Percentiles rank a stretch among this genome's conserved stretches.
These are phyloP conservation scores for Scaptomyza pallida DNA, from an alignment of 1,140 invertebrate genomes.

Conservation along the genomic window DNA sequence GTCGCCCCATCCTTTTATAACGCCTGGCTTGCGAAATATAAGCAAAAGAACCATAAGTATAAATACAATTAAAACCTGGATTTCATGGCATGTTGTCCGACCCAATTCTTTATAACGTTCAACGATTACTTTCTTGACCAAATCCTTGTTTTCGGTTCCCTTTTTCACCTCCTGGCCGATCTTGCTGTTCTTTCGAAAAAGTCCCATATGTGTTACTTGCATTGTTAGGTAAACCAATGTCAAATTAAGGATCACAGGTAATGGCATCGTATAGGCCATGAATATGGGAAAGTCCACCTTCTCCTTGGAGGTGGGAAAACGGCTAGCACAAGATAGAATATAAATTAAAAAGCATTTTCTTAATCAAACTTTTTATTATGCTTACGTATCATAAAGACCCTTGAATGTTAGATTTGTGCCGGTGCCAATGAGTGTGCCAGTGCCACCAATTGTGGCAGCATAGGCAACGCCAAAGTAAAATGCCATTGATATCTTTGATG, in stretches of 20 bases:
- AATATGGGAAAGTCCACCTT: conserved; percentile 90
- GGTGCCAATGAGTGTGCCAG: conserved; percentile 93
- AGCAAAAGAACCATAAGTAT: conserved; percentile 91
- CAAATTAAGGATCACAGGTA: conserved; percentile 89
- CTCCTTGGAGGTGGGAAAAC: conserved; percentile 86
- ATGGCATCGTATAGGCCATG: conserved; percentile 86
- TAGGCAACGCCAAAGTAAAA: conserved; percentile 92
- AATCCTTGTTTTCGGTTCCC: conserved; percentile 85
- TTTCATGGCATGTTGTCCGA: conserved; percentile 92
- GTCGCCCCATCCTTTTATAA: conserved; percentile 63
- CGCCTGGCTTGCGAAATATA: conserved; percentile 92
- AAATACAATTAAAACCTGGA: conserved; percentile 89
- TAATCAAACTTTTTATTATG: background rate
- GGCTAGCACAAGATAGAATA: conserved; percentile 46
- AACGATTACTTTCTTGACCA: conserved; percentile 86
- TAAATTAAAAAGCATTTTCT: background rate
- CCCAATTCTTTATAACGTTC: conserved; percentile 90
- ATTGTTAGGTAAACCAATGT: conserved; percentile 88
- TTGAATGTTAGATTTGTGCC: conserved; percentile 94
- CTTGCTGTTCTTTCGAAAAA: conserved; percentile 86
- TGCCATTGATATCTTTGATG: conserved; percentile 87
- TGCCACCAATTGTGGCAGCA: conserved; percentile 91
- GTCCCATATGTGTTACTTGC: conserved; percentile 90
- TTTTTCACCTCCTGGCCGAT: conserved; percentile 84
- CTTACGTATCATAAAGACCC: conserved; percentile 88